Percentiles rank a stretch among this genome's conserved stretches.
phyloP scores from a whole-genome alignment of 2,888 invertebrate genomes.

The Philopedon plagiatum region DNA sequence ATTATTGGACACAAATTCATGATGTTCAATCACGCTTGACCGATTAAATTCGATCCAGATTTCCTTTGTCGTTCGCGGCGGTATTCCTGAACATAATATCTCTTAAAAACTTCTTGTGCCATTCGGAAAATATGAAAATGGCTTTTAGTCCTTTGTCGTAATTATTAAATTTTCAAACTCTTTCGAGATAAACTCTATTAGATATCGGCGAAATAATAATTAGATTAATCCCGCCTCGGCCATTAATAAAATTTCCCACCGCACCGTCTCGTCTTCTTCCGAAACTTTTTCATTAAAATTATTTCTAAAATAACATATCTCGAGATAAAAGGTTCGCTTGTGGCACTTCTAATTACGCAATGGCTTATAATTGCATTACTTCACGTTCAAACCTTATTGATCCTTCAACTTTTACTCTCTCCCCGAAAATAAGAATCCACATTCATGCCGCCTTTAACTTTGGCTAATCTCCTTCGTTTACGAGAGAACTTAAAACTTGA shows the following conservation, averaged over 20 bases:
- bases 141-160: conserved; percentile 23
- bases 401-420: conserved; percentile 63
- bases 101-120: not conserved
- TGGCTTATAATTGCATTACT: conserved; percentile 66
- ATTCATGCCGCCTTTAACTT: conserved; percentile 59
- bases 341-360: conserved; percentile 66
- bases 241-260: conserved; percentile 59
- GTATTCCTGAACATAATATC: not conserved
- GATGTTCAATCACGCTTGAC: not conserved
- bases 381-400: conserved; percentile 65
- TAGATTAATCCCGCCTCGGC: conserved; percentile 57
- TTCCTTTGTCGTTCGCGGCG: not conserved
- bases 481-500: conserved; percentile 60
- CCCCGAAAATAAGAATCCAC: conserved; percentile 64
- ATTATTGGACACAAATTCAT: too few species aligned
- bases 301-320: conserved; percentile 64
- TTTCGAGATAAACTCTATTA: conserved; percentile 49
- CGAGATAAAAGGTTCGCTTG: conserved; percentile 62
- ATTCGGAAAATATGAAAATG: conserved; percentile 25
- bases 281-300: conserved; percentile 64
- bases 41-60: not conserved
- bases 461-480: conserved; percentile 65
- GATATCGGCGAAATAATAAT: conserved; percentile 56
- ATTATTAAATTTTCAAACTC: conserved; percentile 45
- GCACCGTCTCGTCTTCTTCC: conserved; percentile 46